Conservation (phyloP, 30 jellyfish, hydroid and myxozoan species). For the Aurelia sp. region DNA sequence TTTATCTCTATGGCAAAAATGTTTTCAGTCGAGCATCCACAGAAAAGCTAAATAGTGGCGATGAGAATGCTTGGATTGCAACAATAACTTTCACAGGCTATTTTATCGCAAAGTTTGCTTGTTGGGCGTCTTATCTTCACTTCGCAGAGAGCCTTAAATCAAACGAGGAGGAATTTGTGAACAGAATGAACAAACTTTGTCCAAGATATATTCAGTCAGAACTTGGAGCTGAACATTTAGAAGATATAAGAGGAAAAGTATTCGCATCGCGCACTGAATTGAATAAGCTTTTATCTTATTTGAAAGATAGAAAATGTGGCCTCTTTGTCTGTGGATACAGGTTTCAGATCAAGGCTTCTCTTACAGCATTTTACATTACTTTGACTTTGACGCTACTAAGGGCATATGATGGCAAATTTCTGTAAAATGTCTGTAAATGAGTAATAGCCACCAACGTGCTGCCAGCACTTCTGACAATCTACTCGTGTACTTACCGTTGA, state of each 20-base stretch:
- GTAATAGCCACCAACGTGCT: no score
- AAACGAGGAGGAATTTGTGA: background rate
- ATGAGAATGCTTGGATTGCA: background rate
- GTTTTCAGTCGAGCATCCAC: no score
- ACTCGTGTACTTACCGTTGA: no score
- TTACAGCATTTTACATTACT: conserved; percentile 9
- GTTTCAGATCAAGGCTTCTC: conserved; percentile 9
- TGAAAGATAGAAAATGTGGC: conserved; percentile 28
- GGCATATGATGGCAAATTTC: background rate
- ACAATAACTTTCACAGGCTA: background rate
- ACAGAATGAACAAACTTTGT: conserved; percentile 9
- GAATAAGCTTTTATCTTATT: background rate
- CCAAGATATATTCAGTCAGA: background rate
- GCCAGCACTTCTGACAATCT: no score
- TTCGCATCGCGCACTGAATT: conserved; percentile 19
- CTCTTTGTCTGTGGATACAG: conserved; percentile 20
- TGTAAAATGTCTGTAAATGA: no score
- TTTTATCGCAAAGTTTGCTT: conserved; percentile 6
- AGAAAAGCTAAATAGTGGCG: background rate
- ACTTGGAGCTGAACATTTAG: background rate
- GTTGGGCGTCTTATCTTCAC: background rate
- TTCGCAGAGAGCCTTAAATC: conserved; percentile 24
- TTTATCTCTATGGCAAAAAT: background rate
- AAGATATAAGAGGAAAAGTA: background rate
- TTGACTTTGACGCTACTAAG: conserved; percentile 1